Percentiles rank a stretch among this genome's conserved stretches.
These are phyloP conservation scores for Streblospio benedicti DNA, from an alignment of 1,140 invertebrate genomes.

Conservation along the genomic window DNA sequence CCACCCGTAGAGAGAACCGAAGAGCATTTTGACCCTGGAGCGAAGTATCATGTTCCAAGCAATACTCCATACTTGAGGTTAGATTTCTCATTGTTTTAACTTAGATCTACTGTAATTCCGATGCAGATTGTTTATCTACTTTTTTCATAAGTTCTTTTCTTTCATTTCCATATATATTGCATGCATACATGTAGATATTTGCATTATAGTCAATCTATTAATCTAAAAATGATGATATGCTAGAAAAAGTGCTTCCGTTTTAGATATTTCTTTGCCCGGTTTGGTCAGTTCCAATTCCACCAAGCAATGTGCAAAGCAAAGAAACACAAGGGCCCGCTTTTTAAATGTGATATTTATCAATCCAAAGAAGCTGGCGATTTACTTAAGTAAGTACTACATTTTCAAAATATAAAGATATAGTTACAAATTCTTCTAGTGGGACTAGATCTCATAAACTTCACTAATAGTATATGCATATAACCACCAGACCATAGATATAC, in stretches of 20 bases:
- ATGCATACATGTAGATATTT: not conserved
- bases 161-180: not conserved
- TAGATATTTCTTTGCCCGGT: conserved; percentile 55
- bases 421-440: not conserved
- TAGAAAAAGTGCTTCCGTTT: not conserved
- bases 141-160: not conserved
- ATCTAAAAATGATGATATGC: not conserved
- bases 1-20: conserved; percentile 28
- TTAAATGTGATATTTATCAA: conserved; percentile 83
- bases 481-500: conserved; percentile 19
- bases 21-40: conserved; percentile 39
- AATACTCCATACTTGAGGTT: conserved; percentile 39
- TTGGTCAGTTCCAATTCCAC: conserved; percentile 88
- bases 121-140: not conserved
- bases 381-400: conserved; percentile 24
- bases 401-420: not conserved
- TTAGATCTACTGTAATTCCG: not conserved
- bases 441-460: not conserved
- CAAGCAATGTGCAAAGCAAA: conserved; percentile 68
- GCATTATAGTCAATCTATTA: not conserved
- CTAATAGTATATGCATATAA: conserved; percentile 8
- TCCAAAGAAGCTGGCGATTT: conserved; percentile 62
- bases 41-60: conserved; percentile 36
- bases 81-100: not conserved
- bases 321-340: conserved; percentile 64